phyloP scores from a whole-genome alignment of 2,888 invertebrate species.

The Nysson spinosus region DNA sequence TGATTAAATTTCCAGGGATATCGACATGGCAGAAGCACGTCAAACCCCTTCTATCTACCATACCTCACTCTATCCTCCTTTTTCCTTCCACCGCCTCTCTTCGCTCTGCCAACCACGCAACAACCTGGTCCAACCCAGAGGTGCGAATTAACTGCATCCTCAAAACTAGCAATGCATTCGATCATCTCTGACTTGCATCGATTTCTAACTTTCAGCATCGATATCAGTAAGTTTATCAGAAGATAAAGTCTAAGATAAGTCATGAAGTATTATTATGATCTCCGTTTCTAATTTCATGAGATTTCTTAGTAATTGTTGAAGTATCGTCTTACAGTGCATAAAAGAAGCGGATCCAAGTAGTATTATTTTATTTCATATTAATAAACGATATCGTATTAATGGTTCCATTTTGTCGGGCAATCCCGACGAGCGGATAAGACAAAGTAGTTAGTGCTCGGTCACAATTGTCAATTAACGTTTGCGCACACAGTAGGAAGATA shows the following conservation, averaged over 20 bases:
- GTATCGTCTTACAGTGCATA: no score
- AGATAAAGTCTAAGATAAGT: no score
- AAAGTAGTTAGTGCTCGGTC: slow-evolving; percentile 42
- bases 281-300: no score
- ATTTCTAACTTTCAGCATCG: no score
- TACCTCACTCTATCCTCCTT: slow-evolving; percentile 54
- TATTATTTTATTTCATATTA: slow-evolving; percentile 22
- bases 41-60: slow-evolving; percentile 49
- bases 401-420: slow-evolving; percentile 23
- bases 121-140: slow-evolving; percentile 37
- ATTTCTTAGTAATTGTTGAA: no score
- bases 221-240: no score
- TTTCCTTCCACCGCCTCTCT: slow-evolving; percentile 55
- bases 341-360: no score
- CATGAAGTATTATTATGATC: no score
- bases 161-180: slow-evolving; percentile 35
- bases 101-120: slow-evolving; percentile 47
- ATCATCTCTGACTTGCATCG: no score
- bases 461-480: slow-evolving; percentile 58
- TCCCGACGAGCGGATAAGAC: slow-evolving; percentile 48
- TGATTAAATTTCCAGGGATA: slow-evolving; percentile 72
- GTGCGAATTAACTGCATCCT: slow-evolving; percentile 60
- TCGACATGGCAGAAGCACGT: slow-evolving; percentile 69
- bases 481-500: slow-evolving; percentile 23
- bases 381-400: slow-evolving; percentile 41